Evolutionary conservation across 2,113 vertebrate genomes (phyloP).

Genomic region (Cynoglossus semilaevis): DNA sequence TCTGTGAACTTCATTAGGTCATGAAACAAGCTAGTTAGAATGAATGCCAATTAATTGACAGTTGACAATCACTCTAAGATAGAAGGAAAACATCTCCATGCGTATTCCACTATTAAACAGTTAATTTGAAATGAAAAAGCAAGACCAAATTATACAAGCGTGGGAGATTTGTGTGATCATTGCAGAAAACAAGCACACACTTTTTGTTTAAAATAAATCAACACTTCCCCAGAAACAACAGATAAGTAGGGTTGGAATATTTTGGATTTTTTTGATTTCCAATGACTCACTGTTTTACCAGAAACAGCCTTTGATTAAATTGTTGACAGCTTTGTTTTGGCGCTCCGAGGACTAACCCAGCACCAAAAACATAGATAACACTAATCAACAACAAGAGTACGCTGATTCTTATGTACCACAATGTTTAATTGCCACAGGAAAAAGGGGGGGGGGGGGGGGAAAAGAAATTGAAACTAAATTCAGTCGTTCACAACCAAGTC

Average conservation of each 20-base stretch:
- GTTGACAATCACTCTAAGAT: too few relatives aligned
- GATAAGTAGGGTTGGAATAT: neutral
- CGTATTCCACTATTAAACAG: too few relatives aligned
- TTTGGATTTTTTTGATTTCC: too few relatives aligned
- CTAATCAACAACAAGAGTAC: conserved; percentile 50
- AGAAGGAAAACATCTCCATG: too few relatives aligned
- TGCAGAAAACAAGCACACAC: neutral
- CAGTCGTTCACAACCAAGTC: too few relatives aligned
- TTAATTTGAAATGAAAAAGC: too few relatives aligned
- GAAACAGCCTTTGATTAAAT: conserved; percentile 47
- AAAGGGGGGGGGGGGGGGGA: conserved; percentile 27
- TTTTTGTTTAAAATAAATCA: conserved; percentile 31
- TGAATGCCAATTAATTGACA: too few relatives aligned
- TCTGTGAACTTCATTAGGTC: too few relatives aligned
- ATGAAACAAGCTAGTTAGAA: too few relatives aligned
- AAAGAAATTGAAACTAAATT: conserved; percentile 21
- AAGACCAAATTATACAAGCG: neutral
- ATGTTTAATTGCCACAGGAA: conserved; percentile 21
- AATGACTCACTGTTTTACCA: conserved; percentile 40
- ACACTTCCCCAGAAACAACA: neutral
- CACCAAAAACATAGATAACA: conserved; percentile 46
- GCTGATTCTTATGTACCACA: conserved; percentile 22
- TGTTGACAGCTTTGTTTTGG: conserved; percentile 55
- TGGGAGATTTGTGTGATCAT: conserved; percentile 4
- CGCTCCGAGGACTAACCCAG: conserved; percentile 15